A percentile compares a stretch with the other conserved stretches of the same genome.
phyloP scores from a whole-genome alignment of 2,888 invertebrate species.

The Spialia ferax region DNA sequence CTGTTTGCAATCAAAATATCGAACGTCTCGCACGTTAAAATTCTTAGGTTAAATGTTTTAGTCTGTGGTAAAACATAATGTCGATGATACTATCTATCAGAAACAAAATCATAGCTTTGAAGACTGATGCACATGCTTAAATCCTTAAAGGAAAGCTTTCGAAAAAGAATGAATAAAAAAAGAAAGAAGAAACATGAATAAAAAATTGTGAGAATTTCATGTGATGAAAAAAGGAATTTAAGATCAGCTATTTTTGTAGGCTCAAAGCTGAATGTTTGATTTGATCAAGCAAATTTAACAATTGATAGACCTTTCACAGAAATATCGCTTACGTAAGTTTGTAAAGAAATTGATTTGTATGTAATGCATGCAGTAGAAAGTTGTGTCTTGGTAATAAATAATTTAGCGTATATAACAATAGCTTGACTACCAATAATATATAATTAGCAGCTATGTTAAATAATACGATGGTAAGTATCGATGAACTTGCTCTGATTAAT shows the following conservation, averaged over 20 bases:
- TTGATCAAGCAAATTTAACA: constrained; percentile 4
- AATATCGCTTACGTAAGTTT: not conserved
- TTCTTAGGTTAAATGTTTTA: not conserved
- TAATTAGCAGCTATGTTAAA: too few species aligned
- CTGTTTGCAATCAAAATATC: not conserved
- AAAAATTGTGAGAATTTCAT: constrained; percentile 68
- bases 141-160: constrained; percentile 73
- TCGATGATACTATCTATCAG: constrained; percentile 31
- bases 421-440: too few species aligned
- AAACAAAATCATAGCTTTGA: constrained; percentile 69
- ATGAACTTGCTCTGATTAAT: too few species aligned
- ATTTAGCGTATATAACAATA: not conserved
- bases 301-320: not conserved
- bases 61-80: not conserved
- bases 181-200: too few species aligned
- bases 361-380: constrained; percentile 1
- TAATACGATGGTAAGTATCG: too few species aligned
- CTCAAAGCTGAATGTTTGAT: constrained; percentile 41
- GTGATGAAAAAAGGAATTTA: constrained; percentile 39
- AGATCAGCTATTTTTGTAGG: constrained; percentile 75
- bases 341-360: not conserved
- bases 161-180: constrained; percentile 41
- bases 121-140: constrained; percentile 70
- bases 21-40: not conserved
- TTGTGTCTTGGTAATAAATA: not conserved